phyloP scores from a whole-genome alignment of 1,140 invertebrate species.

The Thaumetopoea pityocampa region DNA sequence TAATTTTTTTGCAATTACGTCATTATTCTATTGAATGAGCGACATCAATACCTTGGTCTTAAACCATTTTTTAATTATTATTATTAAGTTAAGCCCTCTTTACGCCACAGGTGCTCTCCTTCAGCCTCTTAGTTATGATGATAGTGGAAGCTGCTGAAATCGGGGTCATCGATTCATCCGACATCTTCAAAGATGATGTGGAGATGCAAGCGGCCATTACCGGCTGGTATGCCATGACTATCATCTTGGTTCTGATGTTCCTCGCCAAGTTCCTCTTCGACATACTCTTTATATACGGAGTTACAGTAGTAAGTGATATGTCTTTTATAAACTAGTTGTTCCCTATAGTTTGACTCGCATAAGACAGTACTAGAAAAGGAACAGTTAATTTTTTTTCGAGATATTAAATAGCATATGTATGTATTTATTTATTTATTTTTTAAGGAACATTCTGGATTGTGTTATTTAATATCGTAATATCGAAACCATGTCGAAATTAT shows the following conservation, averaged over 20 bases:
- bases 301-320: conserved; percentile 31
- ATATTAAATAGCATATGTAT: too few relatives aligned
- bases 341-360: background rate
- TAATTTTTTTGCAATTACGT: too few relatives aligned
- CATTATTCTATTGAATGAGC: too few relatives aligned
- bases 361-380: background rate
- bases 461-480: too few relatives aligned
- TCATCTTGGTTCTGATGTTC: conserved; percentile 53
- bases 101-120: conserved; percentile 46
- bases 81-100: too few relatives aligned
- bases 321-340: background rate
- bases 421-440: too few relatives aligned
- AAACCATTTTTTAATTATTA: too few relatives aligned
- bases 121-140: conserved; percentile 40
- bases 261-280: conserved; percentile 46
- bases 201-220: conserved; percentile 36
- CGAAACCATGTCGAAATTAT: too few relatives aligned
- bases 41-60: too few relatives aligned
- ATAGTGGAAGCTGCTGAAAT: conserved; percentile 38
- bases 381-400: background rate
- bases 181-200: conserved; percentile 12
- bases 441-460: too few relatives aligned
- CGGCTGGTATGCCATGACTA: conserved; percentile 48
- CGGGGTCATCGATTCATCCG: conserved; percentile 4
- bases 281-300: conserved; percentile 43